Conservation (phyloP, 1,140 invertebrate species). For the Vollenhovia emeryi region DNA sequence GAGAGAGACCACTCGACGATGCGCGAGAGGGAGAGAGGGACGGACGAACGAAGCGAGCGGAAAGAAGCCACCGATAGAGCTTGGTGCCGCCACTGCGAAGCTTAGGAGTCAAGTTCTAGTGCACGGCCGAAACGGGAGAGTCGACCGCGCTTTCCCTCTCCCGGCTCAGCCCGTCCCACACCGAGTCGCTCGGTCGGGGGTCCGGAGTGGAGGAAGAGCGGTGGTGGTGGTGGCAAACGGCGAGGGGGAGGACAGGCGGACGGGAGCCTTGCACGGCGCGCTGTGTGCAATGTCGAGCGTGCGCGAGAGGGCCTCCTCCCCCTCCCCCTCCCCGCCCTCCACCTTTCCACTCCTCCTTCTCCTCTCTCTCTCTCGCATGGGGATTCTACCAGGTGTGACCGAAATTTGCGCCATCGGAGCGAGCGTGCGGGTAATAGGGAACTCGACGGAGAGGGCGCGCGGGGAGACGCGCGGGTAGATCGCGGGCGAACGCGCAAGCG, state of each 20-base stretch:
- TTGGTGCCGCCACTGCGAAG: slow-evolving; percentile 68
- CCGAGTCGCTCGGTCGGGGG: not conserved
- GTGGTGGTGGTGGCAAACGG: slow-evolving; percentile 25
- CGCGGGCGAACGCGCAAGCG: not conserved
- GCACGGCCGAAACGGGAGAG: slow-evolving; percentile 73
- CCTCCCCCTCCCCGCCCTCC: too few species aligned
- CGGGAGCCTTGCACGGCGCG: slow-evolving; percentile 35
- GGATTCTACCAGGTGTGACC: slow-evolving; percentile 72
- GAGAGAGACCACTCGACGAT: not conserved
- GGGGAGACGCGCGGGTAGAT: not conserved
- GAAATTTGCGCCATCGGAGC: slow-evolving; percentile 61
- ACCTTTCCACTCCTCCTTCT: too few species aligned
- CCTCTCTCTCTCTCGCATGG: not conserved
- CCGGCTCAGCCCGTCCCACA: not conserved
- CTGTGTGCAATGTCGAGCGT: slow-evolving; percentile 68
- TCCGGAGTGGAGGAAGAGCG: slow-evolving; percentile 33
- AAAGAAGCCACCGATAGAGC: slow-evolving; percentile 57
- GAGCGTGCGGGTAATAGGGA: slow-evolving; percentile 36
- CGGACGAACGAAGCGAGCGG: slow-evolving; percentile 13
- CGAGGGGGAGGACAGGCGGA: not conserved
- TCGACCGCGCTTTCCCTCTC: slow-evolving; percentile 61
- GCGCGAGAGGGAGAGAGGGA: not conserved
- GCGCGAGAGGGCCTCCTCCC: slow-evolving; percentile 38
- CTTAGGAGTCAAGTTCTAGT: slow-evolving; percentile 76
- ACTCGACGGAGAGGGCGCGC: slow-evolving; percentile 30